Percentiles rank a stretch among this genome's conserved stretches.
phyloP scores from a whole-genome alignment of 2,113 vertebrate species.

The Coregonus clupeaformis region DNA sequence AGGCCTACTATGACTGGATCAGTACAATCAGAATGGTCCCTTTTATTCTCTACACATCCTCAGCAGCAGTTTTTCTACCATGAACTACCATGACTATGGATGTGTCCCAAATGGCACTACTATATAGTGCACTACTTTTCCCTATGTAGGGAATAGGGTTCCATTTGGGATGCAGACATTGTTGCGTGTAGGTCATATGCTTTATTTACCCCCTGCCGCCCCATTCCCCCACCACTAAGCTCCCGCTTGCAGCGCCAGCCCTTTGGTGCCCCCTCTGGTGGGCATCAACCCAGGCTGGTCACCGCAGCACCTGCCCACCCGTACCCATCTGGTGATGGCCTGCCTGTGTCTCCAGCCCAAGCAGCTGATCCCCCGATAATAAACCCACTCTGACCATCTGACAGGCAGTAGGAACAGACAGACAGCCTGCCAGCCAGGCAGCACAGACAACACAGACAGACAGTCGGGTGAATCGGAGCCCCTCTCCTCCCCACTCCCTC shows the following conservation, averaged over 20 bases:
- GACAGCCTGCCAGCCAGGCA: constrained; percentile 51
- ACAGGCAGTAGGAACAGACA: constrained; percentile 56
- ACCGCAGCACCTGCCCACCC: constrained; percentile 40
- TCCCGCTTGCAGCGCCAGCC: constrained; percentile 27
- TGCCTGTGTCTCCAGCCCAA: constrained; percentile 52
- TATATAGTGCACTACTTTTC: too few species aligned
- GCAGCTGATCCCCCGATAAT: constrained; percentile 69
- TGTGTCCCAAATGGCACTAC: too few species aligned
- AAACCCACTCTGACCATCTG: constrained; percentile 69
- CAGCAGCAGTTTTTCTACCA: too few species aligned
- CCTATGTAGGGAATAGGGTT: too few species aligned
- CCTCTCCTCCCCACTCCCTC: constrained; percentile 5
- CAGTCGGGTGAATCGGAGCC: constrained; percentile 73
- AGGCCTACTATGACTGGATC: too few species aligned
- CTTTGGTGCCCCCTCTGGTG: constrained; percentile 62
- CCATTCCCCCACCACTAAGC: neutral
- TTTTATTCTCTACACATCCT: too few species aligned
- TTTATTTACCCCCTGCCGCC: neutral
- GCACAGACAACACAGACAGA: constrained; percentile 14
- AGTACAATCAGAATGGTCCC: too few species aligned
- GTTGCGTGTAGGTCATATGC: neutral
- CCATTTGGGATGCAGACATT: neutral
- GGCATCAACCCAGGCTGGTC: constrained; percentile 37
- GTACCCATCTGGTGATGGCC: constrained; percentile 42
- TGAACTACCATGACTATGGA: too few species aligned